Evolutionary conservation across 2,113 vertebrate genomes (phyloP).

Genomic region (Nerophis lumbriciformis): DNA sequence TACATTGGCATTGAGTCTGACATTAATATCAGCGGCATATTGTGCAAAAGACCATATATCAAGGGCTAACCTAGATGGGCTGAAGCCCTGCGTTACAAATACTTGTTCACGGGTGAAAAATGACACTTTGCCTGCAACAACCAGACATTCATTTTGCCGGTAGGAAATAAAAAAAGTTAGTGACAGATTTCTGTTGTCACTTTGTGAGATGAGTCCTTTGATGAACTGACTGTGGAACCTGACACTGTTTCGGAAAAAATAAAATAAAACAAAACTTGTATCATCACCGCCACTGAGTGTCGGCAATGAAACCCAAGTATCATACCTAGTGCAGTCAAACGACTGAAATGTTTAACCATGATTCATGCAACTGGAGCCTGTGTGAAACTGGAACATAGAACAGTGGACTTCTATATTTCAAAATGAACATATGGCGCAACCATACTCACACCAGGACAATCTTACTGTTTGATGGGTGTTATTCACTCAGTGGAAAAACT

Average conservation of each 20-base stretch:
- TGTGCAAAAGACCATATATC: not conserved
- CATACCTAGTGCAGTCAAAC: too few relatives aligned
- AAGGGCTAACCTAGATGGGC: not conserved
- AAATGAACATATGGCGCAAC: too few relatives aligned
- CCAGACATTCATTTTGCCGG: not conserved
- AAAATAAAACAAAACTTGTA: not conserved
- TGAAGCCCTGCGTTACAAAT: not conserved
- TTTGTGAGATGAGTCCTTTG: slow-evolving; percentile 6
- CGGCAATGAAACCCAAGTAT: too few relatives aligned
- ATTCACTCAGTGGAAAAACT: too few relatives aligned
- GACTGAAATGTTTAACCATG: too few relatives aligned
- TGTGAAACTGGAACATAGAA: too few relatives aligned
- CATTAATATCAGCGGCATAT: not conserved
- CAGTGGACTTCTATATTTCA: too few relatives aligned
- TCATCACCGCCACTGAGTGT: too few relatives aligned
- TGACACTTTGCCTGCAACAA: not conserved
- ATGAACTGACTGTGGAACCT: not conserved
- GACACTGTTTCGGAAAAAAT: not conserved
- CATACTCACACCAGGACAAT: too few relatives aligned
- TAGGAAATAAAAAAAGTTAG: not conserved
- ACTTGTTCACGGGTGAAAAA: not conserved
- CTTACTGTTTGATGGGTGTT: too few relatives aligned
- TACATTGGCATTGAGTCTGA: not conserved
- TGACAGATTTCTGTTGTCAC: slow-evolving; percentile 15
- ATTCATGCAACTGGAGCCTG: too few relatives aligned